Evolutionary conservation across 2,888 invertebrate genomes (phyloP), one percentile per base, ranked within the genome.

Genomic region (Philereme transversata): DNA sequence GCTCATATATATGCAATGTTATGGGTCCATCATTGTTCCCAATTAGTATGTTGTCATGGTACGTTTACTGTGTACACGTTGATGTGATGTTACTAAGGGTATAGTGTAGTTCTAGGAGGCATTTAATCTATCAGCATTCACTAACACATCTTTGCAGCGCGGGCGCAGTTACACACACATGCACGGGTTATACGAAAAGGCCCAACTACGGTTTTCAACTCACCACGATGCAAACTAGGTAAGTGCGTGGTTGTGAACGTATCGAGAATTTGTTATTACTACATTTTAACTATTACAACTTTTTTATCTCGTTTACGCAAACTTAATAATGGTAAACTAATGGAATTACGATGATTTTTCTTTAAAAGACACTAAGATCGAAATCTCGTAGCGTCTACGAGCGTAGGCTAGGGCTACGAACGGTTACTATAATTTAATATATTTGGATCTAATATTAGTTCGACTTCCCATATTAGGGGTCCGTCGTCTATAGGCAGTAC

Each of bases 111-210:
- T 63, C 62, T 75, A 76, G 74, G 68, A 74, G 70, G 72, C 73
- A 73, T 77, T 82, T 78, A 82, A 81, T 83, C 79, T 83, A 79
- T 82, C 82, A 78, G 72, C 74, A 73, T 73, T 66, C 66, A 75
- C 75, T 45, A 72, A 78, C 76, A 81, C 80, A 79, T 72, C 78
- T 76, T 74, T 70, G 77, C 60, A 71, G 69, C 78, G 77, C 76
- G 68, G 67, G 73, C 78, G 76, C 76, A 73, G 54, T 56, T 53
- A 62, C 78, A 74, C 74, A 75, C 75, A 76, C 67, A 70, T 54
- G 60, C 60, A 69, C 54, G 40, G 64, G 63, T 69, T 49, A 50
- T 66, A 63, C 51, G 58, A 59, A 55, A 63, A 60, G 60, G 63
- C 57, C 57, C 56, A 72, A 81, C 81, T 38, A 62, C 5, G 50